Conservation (phyloP, 2,797 vertebrate species). For the Bradypodion pumilum region DNA sequence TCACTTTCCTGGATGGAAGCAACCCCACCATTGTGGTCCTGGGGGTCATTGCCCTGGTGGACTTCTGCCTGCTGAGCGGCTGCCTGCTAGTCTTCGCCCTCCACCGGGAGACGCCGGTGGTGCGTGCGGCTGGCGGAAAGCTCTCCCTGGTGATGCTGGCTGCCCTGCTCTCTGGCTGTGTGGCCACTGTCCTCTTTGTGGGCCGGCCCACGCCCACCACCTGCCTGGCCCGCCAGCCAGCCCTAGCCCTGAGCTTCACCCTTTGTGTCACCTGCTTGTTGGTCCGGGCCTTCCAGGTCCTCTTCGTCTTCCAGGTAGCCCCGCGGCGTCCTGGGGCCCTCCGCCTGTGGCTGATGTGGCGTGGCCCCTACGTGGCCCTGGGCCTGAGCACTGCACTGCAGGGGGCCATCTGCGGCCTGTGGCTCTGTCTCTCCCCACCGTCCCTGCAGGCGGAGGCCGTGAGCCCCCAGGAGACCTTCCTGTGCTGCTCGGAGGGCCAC, state of each 20-base stretch:
- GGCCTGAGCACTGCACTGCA: conserved; percentile 7
- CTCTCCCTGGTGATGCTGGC: neutral
- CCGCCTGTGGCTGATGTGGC: conserved; percentile 39
- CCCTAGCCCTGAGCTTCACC: conserved; percentile 48
- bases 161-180: rapidly evolving
- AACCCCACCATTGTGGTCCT: neutral
- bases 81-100: neutral
- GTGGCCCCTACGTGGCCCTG: conserved; percentile 23
- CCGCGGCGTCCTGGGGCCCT: conserved; percentile 41
- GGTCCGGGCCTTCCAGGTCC: conserved; percentile 44
- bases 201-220: neutral
- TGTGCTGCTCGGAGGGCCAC: conserved; percentile 25
- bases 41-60: rapidly evolving
- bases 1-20: neutral
- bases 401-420: conserved; percentile 8
- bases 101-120: neutral
- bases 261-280: conserved; percentile 35
- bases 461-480: conserved; percentile 20
- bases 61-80: neutral
- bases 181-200: neutral
- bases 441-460: conserved; percentile 27
- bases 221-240: conserved; percentile 28
- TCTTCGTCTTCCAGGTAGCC: conserved; percentile 8
- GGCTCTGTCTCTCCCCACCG: conserved; percentile 22
- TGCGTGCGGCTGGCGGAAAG: conserved; percentile 23